Base-by-base conservation (phyloP, 2,113 vertebrate species). In the Tonatia bakeri region DNA sequence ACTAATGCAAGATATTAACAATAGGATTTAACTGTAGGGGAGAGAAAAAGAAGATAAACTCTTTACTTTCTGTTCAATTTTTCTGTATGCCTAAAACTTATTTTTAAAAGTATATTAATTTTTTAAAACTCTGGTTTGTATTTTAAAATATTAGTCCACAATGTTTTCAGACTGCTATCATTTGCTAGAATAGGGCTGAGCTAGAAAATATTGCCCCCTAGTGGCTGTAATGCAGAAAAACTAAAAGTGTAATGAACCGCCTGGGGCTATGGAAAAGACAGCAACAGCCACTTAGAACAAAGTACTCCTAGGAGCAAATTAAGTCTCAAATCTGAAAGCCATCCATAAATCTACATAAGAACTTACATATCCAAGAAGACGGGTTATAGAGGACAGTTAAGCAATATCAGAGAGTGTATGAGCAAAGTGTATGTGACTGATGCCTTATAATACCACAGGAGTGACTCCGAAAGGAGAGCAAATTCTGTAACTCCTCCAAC, bases 141-240 rank as follows among this genome's bases (percentile, higher is more conserved):
- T 95, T 73, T 90, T 87, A 70, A 95, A 83, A 56, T 73, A 94
- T 40, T 56, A 77, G 28, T 45, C 77, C 65, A 72, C 33, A 36
- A 14, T 20, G 0, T 73, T 83, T 73, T 52, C 56, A 89, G 64
- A 77, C 26, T 73, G 4, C n/a, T 70, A 65, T 13, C 4, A 24
- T 92, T 92, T 87, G 31, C 54, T 72, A 84, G 50, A 82, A 77
- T 15, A 40, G 14, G 12, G 13, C 24, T 65, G 10, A 69, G 26
- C 82, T 38, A 56, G 90, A 75, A 67, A 92, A 92, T 83, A 83
- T 22, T 43, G 50, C 89, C 86, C 85, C 26, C 94, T 94, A 15
- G 76, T 94, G 89, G 77, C 43, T 20, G 13, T 72, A 10, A 88
- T 43, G 24, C 31, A 64, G 73, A 80, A 96, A 90, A 93, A 64